Conservation (phyloP, 2,113 vertebrate species). For the Ciconia boyciana region DNA sequence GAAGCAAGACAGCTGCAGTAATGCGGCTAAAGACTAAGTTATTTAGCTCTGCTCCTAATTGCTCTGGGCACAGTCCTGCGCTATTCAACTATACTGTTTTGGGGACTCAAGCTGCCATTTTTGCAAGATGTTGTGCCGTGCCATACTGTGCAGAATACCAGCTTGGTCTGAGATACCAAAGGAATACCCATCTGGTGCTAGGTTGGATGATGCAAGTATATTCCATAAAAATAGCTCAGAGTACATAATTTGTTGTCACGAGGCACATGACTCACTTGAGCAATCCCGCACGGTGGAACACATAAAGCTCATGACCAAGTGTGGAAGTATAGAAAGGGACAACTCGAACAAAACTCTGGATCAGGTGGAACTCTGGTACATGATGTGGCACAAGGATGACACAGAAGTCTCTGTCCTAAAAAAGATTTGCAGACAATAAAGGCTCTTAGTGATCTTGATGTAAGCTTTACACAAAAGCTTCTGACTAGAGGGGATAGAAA, state of each 20-base stretch:
- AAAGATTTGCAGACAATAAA: background rate
- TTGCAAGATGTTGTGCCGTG: background rate
- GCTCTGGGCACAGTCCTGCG: background rate
- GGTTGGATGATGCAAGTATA: no score
- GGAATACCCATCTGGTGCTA: background rate
- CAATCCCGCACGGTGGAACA: constrained; percentile 78
- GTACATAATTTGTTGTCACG: background rate
- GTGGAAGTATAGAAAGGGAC: constrained; percentile 59
- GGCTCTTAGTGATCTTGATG: background rate
- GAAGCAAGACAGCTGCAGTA: background rate
- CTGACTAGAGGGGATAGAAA: background rate
- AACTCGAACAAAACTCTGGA: constrained; percentile 80
- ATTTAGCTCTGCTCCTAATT: background rate
- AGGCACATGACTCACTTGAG: constrained; percentile 74
- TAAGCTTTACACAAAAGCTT: background rate
- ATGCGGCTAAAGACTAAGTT: background rate
- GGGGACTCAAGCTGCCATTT: background rate
- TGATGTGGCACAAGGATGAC: constrained; percentile 77
- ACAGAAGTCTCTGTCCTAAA: constrained; percentile 85
- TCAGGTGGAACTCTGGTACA: constrained; percentile 76
- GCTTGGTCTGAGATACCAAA: background rate
- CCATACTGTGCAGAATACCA: background rate
- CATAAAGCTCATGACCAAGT: constrained; percentile 77
- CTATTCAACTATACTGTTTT: background rate
- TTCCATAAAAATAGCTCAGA: background rate